Conservation (phyloP, 2,888 invertebrate genomes). For the Aleiodes alternator region DNA sequence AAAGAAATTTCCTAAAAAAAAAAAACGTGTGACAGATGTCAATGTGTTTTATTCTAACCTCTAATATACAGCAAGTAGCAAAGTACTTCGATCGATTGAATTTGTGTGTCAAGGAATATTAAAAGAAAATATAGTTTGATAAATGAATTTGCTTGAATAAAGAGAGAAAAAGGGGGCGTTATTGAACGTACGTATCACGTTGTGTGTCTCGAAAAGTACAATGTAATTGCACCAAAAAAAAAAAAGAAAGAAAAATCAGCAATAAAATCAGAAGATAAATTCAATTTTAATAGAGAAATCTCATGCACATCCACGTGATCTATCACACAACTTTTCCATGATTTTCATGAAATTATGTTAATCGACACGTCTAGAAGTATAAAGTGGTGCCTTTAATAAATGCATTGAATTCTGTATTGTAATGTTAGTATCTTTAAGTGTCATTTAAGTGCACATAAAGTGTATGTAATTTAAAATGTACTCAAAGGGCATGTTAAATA, state of each 20-base stretch:
- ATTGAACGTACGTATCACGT: conserved; percentile 13
- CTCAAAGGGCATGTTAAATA: no score
- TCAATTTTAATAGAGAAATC: not conserved
- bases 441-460: no score
- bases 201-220: not conserved
- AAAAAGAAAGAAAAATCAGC: conserved; percentile 4
- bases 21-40: conserved; percentile 7
- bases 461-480: no score
- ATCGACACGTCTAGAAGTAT: no score
- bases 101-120: conserved; percentile 28
- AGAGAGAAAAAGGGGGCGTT: conserved; percentile 43
- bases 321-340: not conserved
- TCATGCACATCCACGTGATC: not conserved
- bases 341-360: not conserved
- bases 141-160: conserved; percentile 18
- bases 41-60: conserved; percentile 37
- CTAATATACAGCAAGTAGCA: not conserved
- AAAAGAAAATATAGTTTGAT: conserved; percentile 10
- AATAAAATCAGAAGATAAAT: not conserved
- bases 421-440: no score
- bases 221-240: not conserved
- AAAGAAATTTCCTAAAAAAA: not conserved
- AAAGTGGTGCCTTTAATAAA: no score
- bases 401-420: no score
- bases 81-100: conserved; percentile 19